Base-by-base conservation (phyloP, 2,113 vertebrate genomes). In the Pseudonaja textilis region DNA sequence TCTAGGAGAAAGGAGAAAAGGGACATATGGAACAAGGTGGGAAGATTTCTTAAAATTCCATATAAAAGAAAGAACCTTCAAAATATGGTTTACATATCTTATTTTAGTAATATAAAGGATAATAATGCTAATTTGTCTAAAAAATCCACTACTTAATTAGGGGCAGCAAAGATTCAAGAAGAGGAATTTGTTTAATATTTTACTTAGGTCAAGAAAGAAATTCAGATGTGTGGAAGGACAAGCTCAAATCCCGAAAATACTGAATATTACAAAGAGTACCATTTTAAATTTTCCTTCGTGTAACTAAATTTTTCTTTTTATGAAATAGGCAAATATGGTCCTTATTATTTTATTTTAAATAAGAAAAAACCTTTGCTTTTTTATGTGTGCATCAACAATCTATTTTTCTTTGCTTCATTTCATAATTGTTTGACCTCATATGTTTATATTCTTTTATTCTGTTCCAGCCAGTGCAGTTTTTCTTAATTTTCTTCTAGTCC, bases 31-130 rank as follows among this genome's bases (percentile, higher is more conserved):
- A 34, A 2, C 55, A 52, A 81, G 90, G 16, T 52, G 92, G 92
- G 20, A 25, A 16, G 5, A 88, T 86, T 89, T 50, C 88, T 93
- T 92, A 56, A 88, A 93, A 86, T 64, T 14, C 56, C 26, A 16
- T 56, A 69, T n/a, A 61, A 89, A 92, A 55, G 42, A 85, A 34
- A 85, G 4, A 55, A 88, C 3, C 25, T 3, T 45, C 34, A 42
- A 90, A 95, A 93, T 29, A 91, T 81, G 9, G 25, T 91, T 69
- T 93, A 91, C 94, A 93, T 93, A 11, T 11, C 74, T 93, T 0
- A 1, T 4, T 93, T 94, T 81, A 91, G 45, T 22, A 91, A 45
- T 93, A 93, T 42, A 93, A 88, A 26, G 20, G 85, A 85, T n/a
- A 93, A 39, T 47, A 54, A 91, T 93, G 74, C 10, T 90, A 89